Evolutionary conservation across 37 sponge, comb jelly and placozoan species (phyloP).

Genomic region (Haliclona indistincta): DNA sequence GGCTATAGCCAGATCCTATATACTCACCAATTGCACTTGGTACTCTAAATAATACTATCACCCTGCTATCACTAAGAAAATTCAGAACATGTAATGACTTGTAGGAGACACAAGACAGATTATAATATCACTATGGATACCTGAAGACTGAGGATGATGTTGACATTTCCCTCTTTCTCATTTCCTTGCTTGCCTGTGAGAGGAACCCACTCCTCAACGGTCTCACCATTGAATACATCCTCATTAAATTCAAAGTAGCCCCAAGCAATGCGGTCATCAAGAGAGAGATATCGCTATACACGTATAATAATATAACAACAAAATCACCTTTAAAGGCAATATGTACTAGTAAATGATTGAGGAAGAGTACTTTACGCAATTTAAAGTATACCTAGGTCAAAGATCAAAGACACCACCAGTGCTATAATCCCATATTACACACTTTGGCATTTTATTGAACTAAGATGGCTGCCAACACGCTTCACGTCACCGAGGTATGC

Average conservation of each 20-base stretch:
- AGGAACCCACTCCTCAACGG: conserved; percentile 95
- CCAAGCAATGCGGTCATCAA: conserved; percentile 94
- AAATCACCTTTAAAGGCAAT: too few species aligned
- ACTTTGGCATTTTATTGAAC: neutral
- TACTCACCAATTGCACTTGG: too few species aligned
- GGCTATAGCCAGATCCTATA: too few species aligned
- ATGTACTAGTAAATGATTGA: neutral
- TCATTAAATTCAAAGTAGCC: conserved; percentile 76
- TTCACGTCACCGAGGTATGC: too few species aligned
- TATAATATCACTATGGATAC: too few species aligned
- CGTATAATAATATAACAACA: too few species aligned
- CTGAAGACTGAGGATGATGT: conserved; percentile 56
- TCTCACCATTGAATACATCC: conserved; percentile 81
- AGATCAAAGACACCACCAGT: neutral
- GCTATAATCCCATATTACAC: neutral
- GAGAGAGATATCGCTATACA: conserved; percentile 20
- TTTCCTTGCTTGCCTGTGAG: conserved; percentile 93
- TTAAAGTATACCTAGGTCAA: neutral
- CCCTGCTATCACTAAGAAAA: too few species aligned
- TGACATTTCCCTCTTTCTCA: conserved; percentile 87
- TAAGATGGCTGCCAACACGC: too few species aligned
- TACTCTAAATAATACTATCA: too few species aligned
- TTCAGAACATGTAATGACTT: too few species aligned
- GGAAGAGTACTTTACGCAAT: neutral
- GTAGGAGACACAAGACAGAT: too few species aligned